Conservation (phyloP, 2,797 vertebrate genomes). For the Buphagus erythrorhynchus region DNA sequence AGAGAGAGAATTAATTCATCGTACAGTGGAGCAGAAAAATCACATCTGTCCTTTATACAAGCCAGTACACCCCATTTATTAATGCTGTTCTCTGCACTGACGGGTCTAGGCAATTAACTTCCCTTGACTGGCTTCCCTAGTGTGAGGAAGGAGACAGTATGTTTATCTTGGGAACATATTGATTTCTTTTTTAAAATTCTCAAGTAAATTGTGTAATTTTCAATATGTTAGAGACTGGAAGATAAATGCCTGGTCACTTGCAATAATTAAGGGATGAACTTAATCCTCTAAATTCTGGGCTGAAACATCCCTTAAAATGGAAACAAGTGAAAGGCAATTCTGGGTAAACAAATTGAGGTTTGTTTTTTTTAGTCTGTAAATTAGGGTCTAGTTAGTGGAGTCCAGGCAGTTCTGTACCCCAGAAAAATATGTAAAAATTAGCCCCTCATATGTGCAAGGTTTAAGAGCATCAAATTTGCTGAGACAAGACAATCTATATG, state of each 20-base stretch:
- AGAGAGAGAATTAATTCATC: slow-evolving; percentile 73
- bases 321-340: neutral
- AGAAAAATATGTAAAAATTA: neutral
- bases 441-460: neutral
- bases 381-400: slow-evolving; percentile 22
- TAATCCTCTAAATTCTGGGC: slow-evolving; percentile 20
- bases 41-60: slow-evolving; percentile 82
- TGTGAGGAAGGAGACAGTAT: slow-evolving; percentile 43
- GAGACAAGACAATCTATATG: neutral
- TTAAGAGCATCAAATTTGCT: neutral
- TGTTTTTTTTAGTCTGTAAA: neutral
- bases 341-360: neutral
- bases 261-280: slow-evolving; percentile 41
- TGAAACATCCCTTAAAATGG: neutral
- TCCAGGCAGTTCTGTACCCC: neutral
- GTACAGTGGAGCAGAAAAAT: slow-evolving; percentile 78
- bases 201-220: slow-evolving; percentile 40
- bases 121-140: slow-evolving; percentile 65
- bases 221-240: neutral
- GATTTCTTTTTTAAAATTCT: slow-evolving; percentile 55
- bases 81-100: slow-evolving; percentile 72
- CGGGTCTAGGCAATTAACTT: slow-evolving; percentile 77
- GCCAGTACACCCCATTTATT: slow-evolving; percentile 81
- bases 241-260: neutral
- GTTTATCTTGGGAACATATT: slow-evolving; percentile 64